phyloP scores from a whole-genome alignment of 2,113 vertebrate genomes.

The Catharus minimus region DNA sequence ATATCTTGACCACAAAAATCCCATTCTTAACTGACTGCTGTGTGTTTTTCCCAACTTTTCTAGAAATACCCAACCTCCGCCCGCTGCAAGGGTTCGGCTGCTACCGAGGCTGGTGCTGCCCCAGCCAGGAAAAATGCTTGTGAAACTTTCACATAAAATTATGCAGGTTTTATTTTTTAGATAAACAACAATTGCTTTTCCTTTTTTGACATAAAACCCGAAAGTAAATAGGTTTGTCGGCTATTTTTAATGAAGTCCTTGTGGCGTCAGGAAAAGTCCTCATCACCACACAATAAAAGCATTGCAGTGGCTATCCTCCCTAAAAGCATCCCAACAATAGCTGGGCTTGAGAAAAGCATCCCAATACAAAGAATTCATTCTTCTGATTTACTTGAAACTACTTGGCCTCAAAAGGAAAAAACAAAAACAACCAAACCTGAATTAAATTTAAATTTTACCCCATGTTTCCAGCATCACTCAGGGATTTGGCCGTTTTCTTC shows the following conservation, averaged over 20 bases:
- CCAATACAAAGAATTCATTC: constrained; percentile 81
- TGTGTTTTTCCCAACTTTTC: neutral
- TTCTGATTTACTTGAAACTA: constrained; percentile 82
- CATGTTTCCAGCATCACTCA: neutral
- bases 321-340: constrained; percentile 78
- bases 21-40: neutral
- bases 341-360: constrained; percentile 75
- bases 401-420: constrained; percentile 63
- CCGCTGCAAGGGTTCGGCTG: accelerated
- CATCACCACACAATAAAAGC: constrained; percentile 66
- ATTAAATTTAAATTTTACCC: constrained; percentile 40
- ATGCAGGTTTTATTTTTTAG: neutral
- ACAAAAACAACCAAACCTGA: neutral
- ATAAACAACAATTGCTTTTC: neutral
- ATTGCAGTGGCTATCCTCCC: constrained; percentile 69
- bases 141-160: neutral
- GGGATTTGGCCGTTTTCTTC: neutral
- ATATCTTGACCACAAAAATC: neutral
- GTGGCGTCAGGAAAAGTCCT: constrained; percentile 67
- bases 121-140: neutral
- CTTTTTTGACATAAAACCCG: neutral
- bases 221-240: constrained; percentile 57
- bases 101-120: neutral
- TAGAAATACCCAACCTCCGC: neutral
- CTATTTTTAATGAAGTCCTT: constrained; percentile 74